Evolutionary conservation across 2,113 vertebrate genomes (phyloP).

Genomic region (Pelvicachromis taeniatus): DNA sequence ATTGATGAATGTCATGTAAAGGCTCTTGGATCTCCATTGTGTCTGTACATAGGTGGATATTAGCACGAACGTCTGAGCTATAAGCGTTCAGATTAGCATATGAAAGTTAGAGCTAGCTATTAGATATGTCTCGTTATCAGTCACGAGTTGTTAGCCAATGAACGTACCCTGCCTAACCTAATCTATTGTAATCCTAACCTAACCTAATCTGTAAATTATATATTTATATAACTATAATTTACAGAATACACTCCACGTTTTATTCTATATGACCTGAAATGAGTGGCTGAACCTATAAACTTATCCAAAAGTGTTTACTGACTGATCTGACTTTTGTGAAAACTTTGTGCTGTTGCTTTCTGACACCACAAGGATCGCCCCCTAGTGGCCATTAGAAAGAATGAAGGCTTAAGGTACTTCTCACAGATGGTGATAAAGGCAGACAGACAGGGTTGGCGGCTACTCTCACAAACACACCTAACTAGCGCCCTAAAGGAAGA

Average conservation of each 20-base stretch:
- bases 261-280: neutral
- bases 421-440: neutral
- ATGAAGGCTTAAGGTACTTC: neutral
- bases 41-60: neutral
- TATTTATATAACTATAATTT: neutral
- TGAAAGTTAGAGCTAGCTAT: too few species aligned
- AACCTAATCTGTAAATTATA: neutral
- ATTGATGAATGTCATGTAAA: neutral
- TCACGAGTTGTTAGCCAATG: neutral
- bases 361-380: neutral
- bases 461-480: neutral
- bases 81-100: neutral
- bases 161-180: neutral
- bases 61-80: neutral
- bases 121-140: neutral
- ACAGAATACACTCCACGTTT: neutral
- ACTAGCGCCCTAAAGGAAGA: neutral
- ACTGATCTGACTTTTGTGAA: neutral
- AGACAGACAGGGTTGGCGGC: neutral
- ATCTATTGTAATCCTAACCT: neutral
- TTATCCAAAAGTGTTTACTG: neutral
- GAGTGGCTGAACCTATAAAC: neutral
- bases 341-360: neutral
- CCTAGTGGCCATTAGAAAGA: neutral
- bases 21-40: neutral